Percentiles rank a stretch among this genome's conserved stretches.
phyloP scores from a whole-genome alignment of 2,113 vertebrate species.

The Chamaea fasciata region DNA sequence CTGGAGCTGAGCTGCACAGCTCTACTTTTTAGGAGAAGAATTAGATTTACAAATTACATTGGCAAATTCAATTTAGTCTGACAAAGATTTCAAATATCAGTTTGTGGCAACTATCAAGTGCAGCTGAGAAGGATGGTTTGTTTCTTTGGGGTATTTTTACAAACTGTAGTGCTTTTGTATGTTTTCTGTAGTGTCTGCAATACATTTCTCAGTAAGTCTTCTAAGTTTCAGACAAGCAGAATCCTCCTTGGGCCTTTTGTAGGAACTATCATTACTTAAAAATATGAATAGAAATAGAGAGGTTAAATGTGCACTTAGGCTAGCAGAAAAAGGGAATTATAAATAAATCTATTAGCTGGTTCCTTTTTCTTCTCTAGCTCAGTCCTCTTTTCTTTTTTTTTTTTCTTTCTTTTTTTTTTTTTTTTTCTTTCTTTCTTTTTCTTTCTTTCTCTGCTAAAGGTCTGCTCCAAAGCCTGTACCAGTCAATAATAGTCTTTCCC shows the following conservation, averaged over 20 bases:
- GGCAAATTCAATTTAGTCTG: background rate
- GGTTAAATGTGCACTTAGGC: background rate
- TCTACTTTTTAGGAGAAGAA: background rate
- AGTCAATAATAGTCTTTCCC: background rate
- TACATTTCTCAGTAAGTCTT: background rate
- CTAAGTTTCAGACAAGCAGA: background rate
- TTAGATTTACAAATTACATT: background rate
- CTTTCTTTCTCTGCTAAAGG: background rate
- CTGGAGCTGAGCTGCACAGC: background rate
- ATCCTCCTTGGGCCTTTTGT: background rate
- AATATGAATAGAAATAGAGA: background rate
- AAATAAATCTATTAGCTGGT: background rate
- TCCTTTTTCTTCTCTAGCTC: background rate
- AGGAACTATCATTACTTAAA: background rate
- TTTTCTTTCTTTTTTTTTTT: no score
- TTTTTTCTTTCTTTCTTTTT: no score
- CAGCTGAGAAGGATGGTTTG: background rate
- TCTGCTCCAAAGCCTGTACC: background rate
- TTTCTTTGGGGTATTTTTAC: no score
- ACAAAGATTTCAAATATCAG: background rate
- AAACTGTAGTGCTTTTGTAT: background rate
- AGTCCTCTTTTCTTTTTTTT: background rate
- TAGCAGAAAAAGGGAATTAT: background rate
- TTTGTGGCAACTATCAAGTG: background rate
- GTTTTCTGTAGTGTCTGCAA: background rate